phyloP scores from a whole-genome alignment of 2,888 invertebrate species.

The Escarpia spicata region DNA sequence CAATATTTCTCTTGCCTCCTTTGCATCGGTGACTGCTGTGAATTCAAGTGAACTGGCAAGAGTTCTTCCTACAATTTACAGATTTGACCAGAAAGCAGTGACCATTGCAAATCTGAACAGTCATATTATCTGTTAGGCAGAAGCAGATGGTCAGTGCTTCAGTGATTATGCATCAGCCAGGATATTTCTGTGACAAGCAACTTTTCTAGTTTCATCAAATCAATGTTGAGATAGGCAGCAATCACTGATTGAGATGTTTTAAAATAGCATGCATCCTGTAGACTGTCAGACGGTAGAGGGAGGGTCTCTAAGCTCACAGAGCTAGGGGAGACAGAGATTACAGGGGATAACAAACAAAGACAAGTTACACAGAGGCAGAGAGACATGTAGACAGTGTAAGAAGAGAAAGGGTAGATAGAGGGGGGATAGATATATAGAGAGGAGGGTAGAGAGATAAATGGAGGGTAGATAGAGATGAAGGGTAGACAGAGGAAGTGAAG shows the following conservation, averaged over 20 bases:
- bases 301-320: background rate
- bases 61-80: background rate
- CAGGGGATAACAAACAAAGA: background rate
- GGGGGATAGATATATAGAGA: background rate
- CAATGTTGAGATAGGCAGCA: background rate
- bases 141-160: background rate
- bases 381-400: background rate
- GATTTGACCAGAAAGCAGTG: background rate
- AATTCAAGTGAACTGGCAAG: background rate
- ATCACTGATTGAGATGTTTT: background rate
- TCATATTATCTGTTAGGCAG: background rate
- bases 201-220: no score
- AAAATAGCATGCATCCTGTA: background rate
- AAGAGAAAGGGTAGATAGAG: background rate
- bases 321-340: background rate
- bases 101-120: background rate
- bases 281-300: background rate
- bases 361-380: background rate
- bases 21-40: background rate
- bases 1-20: background rate
- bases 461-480: background rate
- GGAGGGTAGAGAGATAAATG: background rate
- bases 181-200: no score
- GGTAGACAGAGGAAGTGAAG: no score
- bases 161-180: no score